Evolutionary conservation across 2,113 vertebrate genomes (phyloP), one percentile per base, ranked within the genome.

Genomic region (Oenanthe oenanthe): DNA sequence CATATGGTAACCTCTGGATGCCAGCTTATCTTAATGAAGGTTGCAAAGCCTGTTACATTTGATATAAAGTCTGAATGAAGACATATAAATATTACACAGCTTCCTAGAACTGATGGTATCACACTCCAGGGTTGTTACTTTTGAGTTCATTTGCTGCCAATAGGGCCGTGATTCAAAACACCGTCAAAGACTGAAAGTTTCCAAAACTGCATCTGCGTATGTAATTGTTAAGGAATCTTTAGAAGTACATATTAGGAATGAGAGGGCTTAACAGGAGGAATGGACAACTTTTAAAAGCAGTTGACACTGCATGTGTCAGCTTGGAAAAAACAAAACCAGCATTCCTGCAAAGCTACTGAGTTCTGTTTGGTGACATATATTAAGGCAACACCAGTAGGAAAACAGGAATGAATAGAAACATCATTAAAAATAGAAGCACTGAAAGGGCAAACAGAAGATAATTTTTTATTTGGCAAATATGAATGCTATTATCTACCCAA

Each of bases 11-110:
- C 85, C 91, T 96, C 86, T 88, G 94, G 54, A 76, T 97, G 96
- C 97, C 97, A 97, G 96, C 83, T 97, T 97, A 95, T 96, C 93
- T 96, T 96, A 97, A 98, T 96, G 97, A 98, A 96, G 95, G 82
- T 96, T 95, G 93, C 91, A 95, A 93, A 97, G 87, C 87, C 92
- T 95, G 77, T 85, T 96, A 89, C 43, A 68, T 95, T 95, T 94
- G 96, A 96, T 96, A 97, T 93, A 92, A 97, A 97, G 87, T 96
- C 95, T 96, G 90, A 97, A 96, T 83, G 85, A 96, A 96, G 91
- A 94, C 95, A 92, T 93, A 95, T 96, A 96, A 97, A 96, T 96
- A 97, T 93, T 95, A 86, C 92, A 79, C 85, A 94, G 94, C 82
- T 95, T 97, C 96, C 95, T 93, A 95, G 89, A 96, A 85, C 91